Conservation (phyloP, 2,113 vertebrate genomes). For the Oceanodroma tethys region DNA sequence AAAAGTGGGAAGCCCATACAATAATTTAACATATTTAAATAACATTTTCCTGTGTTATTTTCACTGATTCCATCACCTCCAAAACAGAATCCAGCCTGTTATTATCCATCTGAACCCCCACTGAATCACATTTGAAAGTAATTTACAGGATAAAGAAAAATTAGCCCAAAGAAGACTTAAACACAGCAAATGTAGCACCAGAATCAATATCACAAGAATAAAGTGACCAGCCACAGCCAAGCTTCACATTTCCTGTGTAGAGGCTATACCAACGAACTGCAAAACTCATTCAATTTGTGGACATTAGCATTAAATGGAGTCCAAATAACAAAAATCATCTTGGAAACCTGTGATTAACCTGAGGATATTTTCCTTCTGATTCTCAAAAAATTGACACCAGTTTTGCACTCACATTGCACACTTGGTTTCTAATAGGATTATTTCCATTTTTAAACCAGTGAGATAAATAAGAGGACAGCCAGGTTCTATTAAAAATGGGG, state of each 20-base stretch:
- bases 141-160: background rate
- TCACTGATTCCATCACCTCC: background rate
- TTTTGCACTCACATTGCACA: background rate
- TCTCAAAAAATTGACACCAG: background rate
- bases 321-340: background rate
- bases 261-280: background rate
- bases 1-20: background rate
- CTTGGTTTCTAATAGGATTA: background rate
- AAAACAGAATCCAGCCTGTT: background rate
- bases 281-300: background rate
- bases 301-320: background rate
- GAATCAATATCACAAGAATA: background rate
- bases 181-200: background rate
- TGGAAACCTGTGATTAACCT: background rate
- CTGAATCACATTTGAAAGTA: background rate
- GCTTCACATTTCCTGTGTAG: background rate
- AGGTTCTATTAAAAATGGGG: background rate
- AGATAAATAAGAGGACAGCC: background rate
- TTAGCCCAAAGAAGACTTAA: background rate
- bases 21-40: background rate
- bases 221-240: background rate
- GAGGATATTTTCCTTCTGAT: background rate
- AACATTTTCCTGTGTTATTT: background rate
- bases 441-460: constrained; percentile 8
- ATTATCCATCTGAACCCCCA: background rate